Conservation (phyloP, 1,140 invertebrate genomes). For the Orussus abietinus region DNA sequence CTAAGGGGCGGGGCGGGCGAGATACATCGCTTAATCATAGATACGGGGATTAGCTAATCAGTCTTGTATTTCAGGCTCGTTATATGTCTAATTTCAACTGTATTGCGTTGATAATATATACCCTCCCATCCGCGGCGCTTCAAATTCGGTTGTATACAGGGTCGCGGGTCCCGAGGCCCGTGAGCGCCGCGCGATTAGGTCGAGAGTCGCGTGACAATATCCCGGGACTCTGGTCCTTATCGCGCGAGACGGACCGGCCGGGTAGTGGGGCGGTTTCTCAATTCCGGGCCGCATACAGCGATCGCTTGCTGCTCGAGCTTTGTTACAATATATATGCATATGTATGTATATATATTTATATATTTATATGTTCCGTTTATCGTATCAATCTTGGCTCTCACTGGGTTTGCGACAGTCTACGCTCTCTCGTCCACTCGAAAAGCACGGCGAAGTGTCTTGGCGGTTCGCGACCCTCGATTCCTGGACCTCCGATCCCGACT, state of each 20-base stretch:
- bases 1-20: too few species aligned
- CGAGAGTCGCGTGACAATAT: too few species aligned
- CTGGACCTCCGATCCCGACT: too few species aligned
- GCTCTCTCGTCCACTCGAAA: slow-evolving; percentile 45
- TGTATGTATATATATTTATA: slow-evolving; percentile 22
- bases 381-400: slow-evolving; percentile 45
- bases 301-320: slow-evolving; percentile 4
- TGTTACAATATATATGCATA: slow-evolving; percentile 7
- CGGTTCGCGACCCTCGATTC: too few species aligned
- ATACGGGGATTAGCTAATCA: slow-evolving; percentile 53
- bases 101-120: slow-evolving; percentile 37
- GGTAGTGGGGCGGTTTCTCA: too few species aligned
- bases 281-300: too few species aligned
- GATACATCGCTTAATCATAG: too few species aligned
- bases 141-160: slow-evolving; percentile 6
- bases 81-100: slow-evolving; percentile 46
- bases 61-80: slow-evolving; percentile 54
- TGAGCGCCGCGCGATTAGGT: too few species aligned
- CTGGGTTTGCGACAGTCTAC: slow-evolving; percentile 45
- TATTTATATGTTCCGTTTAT: slow-evolving; percentile 21
- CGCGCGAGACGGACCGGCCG: too few species aligned
- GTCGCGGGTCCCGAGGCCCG: too few species aligned
- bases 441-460: too few species aligned
- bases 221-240: too few species aligned
- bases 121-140: slow-evolving; percentile 2